Evolutionary conservation across 2,888 invertebrate species (phyloP), one percentile per base, ranked within the genome.

Genomic region (Drosophila rubida): DNA sequence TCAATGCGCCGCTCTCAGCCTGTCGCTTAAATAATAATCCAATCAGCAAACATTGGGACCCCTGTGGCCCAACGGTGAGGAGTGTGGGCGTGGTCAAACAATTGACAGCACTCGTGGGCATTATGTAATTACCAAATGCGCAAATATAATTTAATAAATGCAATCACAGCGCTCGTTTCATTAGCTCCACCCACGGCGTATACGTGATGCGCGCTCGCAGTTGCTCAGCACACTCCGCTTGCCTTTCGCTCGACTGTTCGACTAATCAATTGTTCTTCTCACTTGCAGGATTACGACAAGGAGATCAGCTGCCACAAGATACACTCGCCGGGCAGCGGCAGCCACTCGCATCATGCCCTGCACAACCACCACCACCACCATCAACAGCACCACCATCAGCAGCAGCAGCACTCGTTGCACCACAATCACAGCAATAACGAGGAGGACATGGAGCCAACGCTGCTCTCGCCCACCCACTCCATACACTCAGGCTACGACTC

Each of bases 241-340:
- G n/a, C n/a, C n/a, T n/a, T n/a, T n/a, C n/a, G n/a, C n/a, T n/a
- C n/a, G n/a, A n/a, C n/a, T 37, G 19, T 13, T 14, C 19, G 8
- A 53, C 53, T 76, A 72, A 76, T 55, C 13, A 32, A n/a, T 27
- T 45, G n/a, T n/a, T 25, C 7, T 1, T 8, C 8, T 30, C 39
- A 86, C 14, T 46, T 91, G 2, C 78, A 91, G 91, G 91, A 91
- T 39, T 91, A 84, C 65, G 91, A 91, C 60, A 91, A 91, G 72
- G 91, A 91, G 57, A 89, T 91, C 75, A 88, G 80, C 61, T 87
- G 87, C 74, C 90, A 91, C 66, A 91, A 91, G 70, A 79, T 88
- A 23, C 81, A 88, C 45, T 90, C 92, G 61, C 91, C 91, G 13
- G 68, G 85, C 74, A 84, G 82, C 63, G 80, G 74, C 50, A 79